These are phyloP conservation scores for Drosophila melanocephala DNA, from an alignment of 2,888 invertebrate genomes.

Conservation along the genomic window DNA sequence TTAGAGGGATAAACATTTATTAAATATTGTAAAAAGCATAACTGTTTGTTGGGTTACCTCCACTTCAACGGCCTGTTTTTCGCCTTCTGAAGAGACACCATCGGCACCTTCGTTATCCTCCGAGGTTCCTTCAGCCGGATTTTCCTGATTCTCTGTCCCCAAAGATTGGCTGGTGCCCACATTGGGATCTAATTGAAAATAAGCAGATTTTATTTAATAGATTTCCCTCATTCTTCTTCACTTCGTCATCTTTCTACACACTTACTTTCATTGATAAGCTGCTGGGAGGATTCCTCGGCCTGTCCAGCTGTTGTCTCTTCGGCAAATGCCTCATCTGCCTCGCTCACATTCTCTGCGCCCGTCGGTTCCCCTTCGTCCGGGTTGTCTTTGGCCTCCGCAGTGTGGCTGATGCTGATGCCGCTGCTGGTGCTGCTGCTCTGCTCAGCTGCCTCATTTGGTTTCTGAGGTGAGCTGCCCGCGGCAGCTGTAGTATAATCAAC, in stretches of 20 bases:
- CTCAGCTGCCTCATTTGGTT: conserved; percentile 59
- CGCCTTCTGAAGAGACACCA: conserved; percentile 88
- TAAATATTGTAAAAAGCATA: background rate
- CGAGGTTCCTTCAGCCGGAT: conserved; percentile 77
- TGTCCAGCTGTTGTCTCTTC: conserved; percentile 85
- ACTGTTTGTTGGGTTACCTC: conserved; percentile 67
- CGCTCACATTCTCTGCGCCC: conserved; percentile 86
- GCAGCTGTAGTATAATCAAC: conserved; percentile 41
- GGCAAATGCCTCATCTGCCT: conserved; percentile 77
- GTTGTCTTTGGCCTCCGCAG: conserved; percentile 55
- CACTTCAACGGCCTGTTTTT: conserved; percentile 86
- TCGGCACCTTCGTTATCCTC: conserved; percentile 85
- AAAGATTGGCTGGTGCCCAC: conserved; percentile 86
- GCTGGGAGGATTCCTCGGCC: conserved; percentile 74
- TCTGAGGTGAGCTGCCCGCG: conserved; percentile 58
- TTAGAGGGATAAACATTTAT: background rate
- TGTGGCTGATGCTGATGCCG: conserved; percentile 20
- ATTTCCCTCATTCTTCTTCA: background rate
- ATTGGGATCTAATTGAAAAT: conserved; percentile 64
- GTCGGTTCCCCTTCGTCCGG: conserved; percentile 48
- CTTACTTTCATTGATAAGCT: conserved; percentile 80
- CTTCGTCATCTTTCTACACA: background rate
- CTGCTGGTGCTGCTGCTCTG: conserved; percentile 45
- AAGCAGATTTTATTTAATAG: background rate
- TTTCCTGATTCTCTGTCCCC: conserved; percentile 84